These are phyloP conservation scores for Camelus bactrianus DNA, from an alignment of 2,113 vertebrate species.

Conservation along the genomic window DNA sequence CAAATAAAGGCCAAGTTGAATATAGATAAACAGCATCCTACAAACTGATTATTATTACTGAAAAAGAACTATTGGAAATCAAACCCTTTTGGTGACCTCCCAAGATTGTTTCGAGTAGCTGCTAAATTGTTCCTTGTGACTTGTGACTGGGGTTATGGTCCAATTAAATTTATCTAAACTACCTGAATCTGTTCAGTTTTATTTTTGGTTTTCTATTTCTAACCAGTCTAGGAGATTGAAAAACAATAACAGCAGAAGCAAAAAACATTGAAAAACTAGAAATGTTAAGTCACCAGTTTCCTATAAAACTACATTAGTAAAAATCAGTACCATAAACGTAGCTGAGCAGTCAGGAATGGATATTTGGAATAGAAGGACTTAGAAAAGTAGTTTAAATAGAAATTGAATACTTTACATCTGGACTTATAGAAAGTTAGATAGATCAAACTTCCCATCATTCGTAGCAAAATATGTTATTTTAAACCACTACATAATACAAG, in stretches of 20 bases:
- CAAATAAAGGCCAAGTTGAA: not conserved
- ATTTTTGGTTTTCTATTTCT: constrained; percentile 59
- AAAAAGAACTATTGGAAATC: constrained; percentile 23
- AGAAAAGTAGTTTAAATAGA: constrained; percentile 42
- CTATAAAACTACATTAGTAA: constrained; percentile 50
- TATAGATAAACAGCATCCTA: not conserved
- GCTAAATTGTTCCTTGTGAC: not conserved
- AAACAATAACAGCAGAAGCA: not conserved
- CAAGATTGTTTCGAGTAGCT: constrained; percentile 57
- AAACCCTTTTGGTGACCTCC: not conserved
- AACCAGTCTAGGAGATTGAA: constrained; percentile 34
- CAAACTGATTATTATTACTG: not conserved
- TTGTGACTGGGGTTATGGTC: not conserved
- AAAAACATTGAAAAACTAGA: constrained; percentile 50
- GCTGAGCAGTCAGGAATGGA: not conserved
- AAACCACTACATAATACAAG: not conserved
- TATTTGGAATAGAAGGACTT: constrained; percentile 35
- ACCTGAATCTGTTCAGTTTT: not conserved
- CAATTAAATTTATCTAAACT: constrained; percentile 57
- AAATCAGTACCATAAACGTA: constrained; percentile 52
- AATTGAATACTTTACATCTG: not conserved
- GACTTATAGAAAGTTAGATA: not conserved
- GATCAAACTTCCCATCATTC: constrained; percentile 2
- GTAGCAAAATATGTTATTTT: constrained; percentile 46
- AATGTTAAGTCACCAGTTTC: not conserved